These are phyloP conservation scores for Drosophila nigrodunni DNA, from an alignment of 1,140 invertebrate species.

Conservation along the genomic window DNA sequence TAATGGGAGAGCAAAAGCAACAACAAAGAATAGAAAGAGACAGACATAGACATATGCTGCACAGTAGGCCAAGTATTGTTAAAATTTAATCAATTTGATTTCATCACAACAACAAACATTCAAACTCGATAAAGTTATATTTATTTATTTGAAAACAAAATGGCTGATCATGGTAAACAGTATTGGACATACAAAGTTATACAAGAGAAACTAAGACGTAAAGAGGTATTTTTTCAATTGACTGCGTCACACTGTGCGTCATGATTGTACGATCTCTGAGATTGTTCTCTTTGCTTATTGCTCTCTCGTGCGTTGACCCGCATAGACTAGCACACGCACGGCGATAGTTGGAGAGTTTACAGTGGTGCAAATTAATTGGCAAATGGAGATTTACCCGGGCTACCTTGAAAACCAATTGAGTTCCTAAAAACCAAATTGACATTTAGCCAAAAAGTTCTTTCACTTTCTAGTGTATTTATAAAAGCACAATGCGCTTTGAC, in stretches of 20 bases:
- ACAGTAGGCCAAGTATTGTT: conserved; percentile 18
- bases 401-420: conserved; percentile 58
- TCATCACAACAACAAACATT: not conserved
- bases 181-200: conserved; percentile 9
- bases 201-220: not conserved
- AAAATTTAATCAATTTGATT: conserved; percentile 4
- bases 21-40: conserved; percentile 34
- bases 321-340: conserved; percentile 4
- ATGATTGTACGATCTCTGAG: conserved; percentile 30
- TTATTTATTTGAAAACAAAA: not conserved
- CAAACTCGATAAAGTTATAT: not conserved
- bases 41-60: conserved; percentile 31
- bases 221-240: conserved; percentile 25
- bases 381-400: conserved; percentile 14
- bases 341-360: conserved; percentile 15
- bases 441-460: conserved; percentile 68
- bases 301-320: conserved; percentile 45
- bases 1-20: conserved; percentile 34
- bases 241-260: conserved; percentile 36
- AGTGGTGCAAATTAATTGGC: conserved; percentile 25
- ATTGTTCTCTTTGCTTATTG: not conserved
- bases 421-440: conserved; percentile 47
- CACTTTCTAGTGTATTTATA: conserved; percentile 46
- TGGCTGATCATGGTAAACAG: not conserved
- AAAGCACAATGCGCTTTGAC: conserved; percentile 10